phyloP scores from a whole-genome alignment of 2,888 invertebrate genomes.

The Cosmia trapezina region DNA sequence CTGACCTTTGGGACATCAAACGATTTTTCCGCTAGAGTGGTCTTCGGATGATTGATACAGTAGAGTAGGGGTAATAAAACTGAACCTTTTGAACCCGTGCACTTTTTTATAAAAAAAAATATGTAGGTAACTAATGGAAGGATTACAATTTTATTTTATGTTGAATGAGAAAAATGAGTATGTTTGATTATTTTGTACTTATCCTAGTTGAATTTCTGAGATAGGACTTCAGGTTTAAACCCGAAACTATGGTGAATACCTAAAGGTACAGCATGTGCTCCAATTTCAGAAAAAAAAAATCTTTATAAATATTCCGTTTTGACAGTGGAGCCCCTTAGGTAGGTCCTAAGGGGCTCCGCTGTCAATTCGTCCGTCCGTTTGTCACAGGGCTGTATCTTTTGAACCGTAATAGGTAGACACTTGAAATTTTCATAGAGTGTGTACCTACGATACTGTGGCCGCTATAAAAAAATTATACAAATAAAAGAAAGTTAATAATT shows the following conservation, averaged over 20 bases:
- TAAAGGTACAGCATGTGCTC: too few relatives aligned
- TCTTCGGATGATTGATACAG: slow-evolving; percentile 52
- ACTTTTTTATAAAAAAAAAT: slow-evolving; percentile 24
- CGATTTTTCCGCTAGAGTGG: slow-evolving; percentile 61
- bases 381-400: too few relatives aligned
- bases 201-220: not conserved
- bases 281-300: too few relatives aligned
- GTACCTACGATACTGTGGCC: too few relatives aligned
- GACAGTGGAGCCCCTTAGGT: too few relatives aligned
- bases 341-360: too few relatives aligned
- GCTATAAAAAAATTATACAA: too few relatives aligned
- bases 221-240: not conserved
- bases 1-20: slow-evolving; percentile 67
- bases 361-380: too few relatives aligned
- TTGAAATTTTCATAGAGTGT: too few relatives aligned
- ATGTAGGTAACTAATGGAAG: not conserved
- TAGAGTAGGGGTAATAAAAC: slow-evolving; percentile 28
- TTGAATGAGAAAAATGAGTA: not conserved
- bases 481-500: too few relatives aligned
- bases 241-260: not conserved
- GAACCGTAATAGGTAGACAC: too few relatives aligned
- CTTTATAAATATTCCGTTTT: too few relatives aligned
- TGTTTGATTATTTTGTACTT: not conserved
- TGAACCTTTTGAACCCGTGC: slow-evolving; percentile 18
- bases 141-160: slow-evolving; percentile 1